Base-by-base conservation (phyloP, 2,888 invertebrate genomes). In the Macaria notata region DNA sequence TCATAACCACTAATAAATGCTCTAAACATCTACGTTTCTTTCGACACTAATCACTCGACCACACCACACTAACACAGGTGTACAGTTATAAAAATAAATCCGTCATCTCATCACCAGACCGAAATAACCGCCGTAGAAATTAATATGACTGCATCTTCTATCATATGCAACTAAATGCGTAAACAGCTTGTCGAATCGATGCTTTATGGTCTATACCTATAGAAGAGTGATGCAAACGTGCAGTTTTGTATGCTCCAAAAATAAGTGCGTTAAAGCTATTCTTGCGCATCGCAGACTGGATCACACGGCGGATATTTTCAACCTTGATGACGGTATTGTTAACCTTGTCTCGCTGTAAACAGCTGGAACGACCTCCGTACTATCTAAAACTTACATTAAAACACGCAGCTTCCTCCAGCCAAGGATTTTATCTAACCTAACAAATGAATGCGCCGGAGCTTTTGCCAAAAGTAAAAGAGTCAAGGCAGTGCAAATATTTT, bases 241-340 rank as follows among this genome's bases (percentile, higher is more conserved):
- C 63, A 59, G 54, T 59, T 48, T 52, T 56, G 58, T 70, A 49
- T 49, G 46, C 52, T 64, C 56, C 68, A 66, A 70, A 75, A 75
- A 75, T 74, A 77, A 71, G 63, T 58, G 56, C 63, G 50, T 44
- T 50, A 59, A 69, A 73, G 72, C 71, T 86, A 84, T 84, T 86
- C 74, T 69, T 69, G 79, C 71, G 66, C 62, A 69, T 64, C 68
- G 76, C 54, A 59, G 51, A 78, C 77, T 76, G 75, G 76, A 84
- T 80, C 80, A 73, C 73, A 70, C 69, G 72, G 66, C 75, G 70
- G 73, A 76, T 84, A 84, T 84, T 84, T 80, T 68, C 71, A 79
- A 86, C 87, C 86, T 88, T 86, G 85, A 84, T 88, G 88, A 86
- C 89, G 87, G 74, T 83, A 83, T 81, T 84, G 83, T 83, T 84